Percentiles rank a stretch among this genome's conserved stretches.
These are phyloP conservation scores for Bryconaethiops microstoma DNA, from an alignment of 2,797 vertebrate genomes.

Conservation along the genomic window DNA sequence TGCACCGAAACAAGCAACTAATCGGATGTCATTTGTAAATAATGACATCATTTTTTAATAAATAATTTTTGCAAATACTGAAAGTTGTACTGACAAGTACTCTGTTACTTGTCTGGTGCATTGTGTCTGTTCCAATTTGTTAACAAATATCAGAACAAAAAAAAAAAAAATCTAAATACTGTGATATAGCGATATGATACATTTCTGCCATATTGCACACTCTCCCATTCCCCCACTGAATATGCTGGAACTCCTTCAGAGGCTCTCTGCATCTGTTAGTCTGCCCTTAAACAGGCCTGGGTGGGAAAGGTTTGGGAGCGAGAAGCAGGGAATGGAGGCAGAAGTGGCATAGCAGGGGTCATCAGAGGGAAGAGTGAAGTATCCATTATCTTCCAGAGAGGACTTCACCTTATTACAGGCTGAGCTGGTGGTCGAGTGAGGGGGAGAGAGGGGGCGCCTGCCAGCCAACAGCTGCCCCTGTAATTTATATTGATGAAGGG, in stretches of 20 bases:
- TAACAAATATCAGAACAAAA: too few relatives aligned
- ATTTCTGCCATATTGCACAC: background rate
- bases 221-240: background rate
- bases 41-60: too few relatives aligned
- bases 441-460: conserved; percentile 60
- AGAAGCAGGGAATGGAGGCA: conserved; percentile 10
- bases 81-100: too few relatives aligned
- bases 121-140: too few relatives aligned
- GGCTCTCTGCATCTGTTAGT: background rate
- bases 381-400: conserved; percentile 59
- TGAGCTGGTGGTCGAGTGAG: conserved; percentile 31
- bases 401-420: conserved; percentile 53
- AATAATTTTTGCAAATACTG: too few relatives aligned
- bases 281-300: background rate
- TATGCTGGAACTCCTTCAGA: conserved; percentile 2
- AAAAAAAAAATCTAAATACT: background rate
- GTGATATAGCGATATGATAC: background rate
- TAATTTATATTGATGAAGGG: conserved; percentile 83
- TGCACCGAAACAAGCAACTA: too few relatives aligned
- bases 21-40: too few relatives aligned
- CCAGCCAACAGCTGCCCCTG: conserved; percentile 80
- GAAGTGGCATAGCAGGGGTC: conserved; percentile 31
- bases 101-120: too few relatives aligned
- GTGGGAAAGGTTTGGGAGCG: background rate
- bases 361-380: conserved; percentile 52